Conservation (phyloP, 2,797 vertebrate species). For the Apodemus agrarius region DNA sequence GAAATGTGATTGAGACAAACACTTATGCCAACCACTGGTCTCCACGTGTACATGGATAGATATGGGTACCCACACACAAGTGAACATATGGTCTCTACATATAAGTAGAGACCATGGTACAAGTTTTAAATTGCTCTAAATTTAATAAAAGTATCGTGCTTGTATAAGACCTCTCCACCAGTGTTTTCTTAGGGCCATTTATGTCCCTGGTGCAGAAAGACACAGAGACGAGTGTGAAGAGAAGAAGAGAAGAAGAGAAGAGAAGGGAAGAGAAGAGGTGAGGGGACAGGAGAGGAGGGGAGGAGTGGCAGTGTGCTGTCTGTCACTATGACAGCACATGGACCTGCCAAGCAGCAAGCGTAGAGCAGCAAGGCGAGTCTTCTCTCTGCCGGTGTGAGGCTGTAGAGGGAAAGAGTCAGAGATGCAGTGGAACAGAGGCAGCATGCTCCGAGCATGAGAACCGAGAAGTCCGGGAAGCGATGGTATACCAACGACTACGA, state of each 20-base stretch:
- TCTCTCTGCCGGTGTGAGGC: neutral
- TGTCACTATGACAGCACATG: neutral
- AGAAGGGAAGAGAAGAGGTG: no score
- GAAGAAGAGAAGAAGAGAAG: neutral
- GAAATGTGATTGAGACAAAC: neutral
- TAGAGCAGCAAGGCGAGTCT: neutral
- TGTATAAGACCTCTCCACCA: slow-evolving; percentile 69
- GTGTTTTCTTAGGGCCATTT: slow-evolving; percentile 79
- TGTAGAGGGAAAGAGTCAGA: neutral
- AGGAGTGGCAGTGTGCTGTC: no score
- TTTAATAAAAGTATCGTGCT: neutral
- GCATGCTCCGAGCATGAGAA: neutral
- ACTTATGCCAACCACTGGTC: neutral
- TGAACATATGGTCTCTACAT: no score
- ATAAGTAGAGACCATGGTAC: neutral
- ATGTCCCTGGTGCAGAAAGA: slow-evolving; percentile 85
- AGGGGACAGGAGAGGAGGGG: no score
- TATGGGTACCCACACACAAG: neutral
- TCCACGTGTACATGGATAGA: neutral
- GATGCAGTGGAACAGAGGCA: neutral
- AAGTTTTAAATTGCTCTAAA: slow-evolving; percentile 24
- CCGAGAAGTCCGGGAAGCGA: no score
- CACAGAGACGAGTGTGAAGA: neutral
- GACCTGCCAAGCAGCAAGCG: neutral
- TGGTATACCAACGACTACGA: neutral